Percentiles rank a stretch among this genome's conserved stretches.
Conservation (phyloP, 2,113 vertebrate genomes). For the Cryptomyrus ogoouensis region DNA sequence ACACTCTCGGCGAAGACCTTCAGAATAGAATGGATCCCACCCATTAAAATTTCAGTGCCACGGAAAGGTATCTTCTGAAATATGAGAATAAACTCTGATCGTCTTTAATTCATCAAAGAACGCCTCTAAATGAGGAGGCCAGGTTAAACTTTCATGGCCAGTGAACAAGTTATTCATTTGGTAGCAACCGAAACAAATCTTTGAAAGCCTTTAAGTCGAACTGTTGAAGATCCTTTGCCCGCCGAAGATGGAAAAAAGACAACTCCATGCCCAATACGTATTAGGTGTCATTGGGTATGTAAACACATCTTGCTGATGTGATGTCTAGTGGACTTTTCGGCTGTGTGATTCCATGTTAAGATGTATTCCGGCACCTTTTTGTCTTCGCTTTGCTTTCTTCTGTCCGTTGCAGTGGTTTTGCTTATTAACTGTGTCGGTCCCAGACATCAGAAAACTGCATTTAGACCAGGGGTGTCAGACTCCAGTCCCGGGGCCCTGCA, state of each 20-base stretch:
- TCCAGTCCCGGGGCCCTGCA: too few species aligned
- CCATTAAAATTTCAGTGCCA: conserved; percentile 36
- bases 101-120: conserved; percentile 34
- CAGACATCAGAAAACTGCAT: neutral
- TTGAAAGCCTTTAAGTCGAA: conserved; percentile 5
- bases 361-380: neutral
- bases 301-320: too few species aligned
- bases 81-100: conserved; percentile 21
- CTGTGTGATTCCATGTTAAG: neutral
- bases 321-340: too few species aligned
- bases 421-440: neutral
- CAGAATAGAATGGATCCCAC: conserved; percentile 31
- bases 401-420: neutral
- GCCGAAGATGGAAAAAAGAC: neutral
- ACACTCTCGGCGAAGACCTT: conserved; percentile 15
- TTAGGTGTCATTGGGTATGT: neutral
- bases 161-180: conserved; percentile 19
- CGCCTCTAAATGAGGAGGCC: conserved; percentile 21
- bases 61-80: conserved; percentile 34
- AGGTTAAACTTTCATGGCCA: conserved; percentile 32
- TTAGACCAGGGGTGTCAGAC: neutral
- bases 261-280: neutral
- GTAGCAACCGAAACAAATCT: conserved; percentile 4
- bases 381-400: neutral
- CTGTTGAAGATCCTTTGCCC: neutral